Percentiles rank a stretch among this genome's conserved stretches.
Evolutionary conservation across 2,797 vertebrate genomes (phyloP).

Genomic region (Lates japonicus): DNA sequence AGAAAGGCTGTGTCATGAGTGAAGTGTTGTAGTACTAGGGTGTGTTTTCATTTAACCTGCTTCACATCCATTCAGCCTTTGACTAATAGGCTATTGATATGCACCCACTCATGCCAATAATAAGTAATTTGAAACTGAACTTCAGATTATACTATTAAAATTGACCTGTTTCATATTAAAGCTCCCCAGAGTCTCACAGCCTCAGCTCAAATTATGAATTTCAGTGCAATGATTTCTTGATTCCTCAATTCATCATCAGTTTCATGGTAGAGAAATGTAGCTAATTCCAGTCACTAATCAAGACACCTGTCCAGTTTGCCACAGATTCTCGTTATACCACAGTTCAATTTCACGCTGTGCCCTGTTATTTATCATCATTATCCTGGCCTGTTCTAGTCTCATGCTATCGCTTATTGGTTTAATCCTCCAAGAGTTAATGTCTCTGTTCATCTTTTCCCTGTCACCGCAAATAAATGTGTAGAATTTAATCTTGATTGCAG

Average conservation of each 20-base stretch:
- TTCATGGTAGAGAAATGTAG: constrained; percentile 10
- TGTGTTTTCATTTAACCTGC: too few species aligned
- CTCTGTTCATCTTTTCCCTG: constrained; percentile 19
- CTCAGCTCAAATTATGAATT: background rate
- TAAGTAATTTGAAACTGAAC: background rate
- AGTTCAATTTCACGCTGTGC: constrained; percentile 47
- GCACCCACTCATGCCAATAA: too few species aligned
- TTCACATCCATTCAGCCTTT: too few species aligned
- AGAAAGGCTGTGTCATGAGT: too few species aligned
- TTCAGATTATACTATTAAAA: background rate
- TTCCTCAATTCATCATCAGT: background rate
- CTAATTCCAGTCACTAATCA: constrained; percentile 12
- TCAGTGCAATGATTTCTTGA: background rate
- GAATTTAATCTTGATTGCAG: constrained; percentile 1
- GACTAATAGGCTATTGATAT: too few species aligned
- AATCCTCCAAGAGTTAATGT: constrained; percentile 24
- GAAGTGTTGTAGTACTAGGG: too few species aligned
- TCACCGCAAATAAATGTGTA: constrained; percentile 25
- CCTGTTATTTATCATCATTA: constrained; percentile 30
- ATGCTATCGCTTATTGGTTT: constrained; percentile 9
- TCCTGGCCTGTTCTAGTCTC: background rate
- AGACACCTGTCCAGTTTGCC: constrained; percentile 18
- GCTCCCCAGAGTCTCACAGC: background rate
- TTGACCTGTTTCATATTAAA: background rate
- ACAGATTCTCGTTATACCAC: constrained; percentile 16